phyloP scores from a whole-genome alignment of 2,113 vertebrate genomes.

The Alligator mississippiensis region DNA sequence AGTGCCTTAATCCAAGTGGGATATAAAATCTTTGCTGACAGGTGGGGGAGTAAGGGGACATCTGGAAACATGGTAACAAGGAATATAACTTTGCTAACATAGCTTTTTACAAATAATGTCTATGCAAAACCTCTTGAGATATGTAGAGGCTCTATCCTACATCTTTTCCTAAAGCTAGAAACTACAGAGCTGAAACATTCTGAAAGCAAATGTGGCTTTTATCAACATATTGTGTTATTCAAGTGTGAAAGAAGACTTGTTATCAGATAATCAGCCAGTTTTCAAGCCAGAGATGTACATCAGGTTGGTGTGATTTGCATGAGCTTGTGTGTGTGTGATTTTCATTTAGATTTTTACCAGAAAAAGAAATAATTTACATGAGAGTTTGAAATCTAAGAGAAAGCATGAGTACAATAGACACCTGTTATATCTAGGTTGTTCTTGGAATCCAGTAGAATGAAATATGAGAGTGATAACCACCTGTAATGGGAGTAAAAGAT shows the following conservation, averaged over 20 bases:
- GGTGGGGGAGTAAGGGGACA: neutral
- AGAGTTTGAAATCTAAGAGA: neutral
- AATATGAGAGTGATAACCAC: too few relatives aligned
- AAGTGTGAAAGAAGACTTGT: conserved; percentile 22
- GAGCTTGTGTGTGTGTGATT: neutral
- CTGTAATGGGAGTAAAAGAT: too few relatives aligned
- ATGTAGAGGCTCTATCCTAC: neutral
- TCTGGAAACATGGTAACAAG: neutral
- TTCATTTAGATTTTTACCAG: neutral
- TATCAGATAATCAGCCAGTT: neutral
- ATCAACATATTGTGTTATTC: neutral
- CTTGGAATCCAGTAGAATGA: too few relatives aligned
- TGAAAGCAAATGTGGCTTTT: neutral
- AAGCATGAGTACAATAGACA: neutral
- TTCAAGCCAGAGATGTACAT: neutral
- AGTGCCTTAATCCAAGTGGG: neutral
- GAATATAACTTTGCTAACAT: conserved; percentile 10
- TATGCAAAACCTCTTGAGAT: neutral
- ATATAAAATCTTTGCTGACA: neutral
- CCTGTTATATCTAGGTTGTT: neutral
- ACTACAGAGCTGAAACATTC: neutral
- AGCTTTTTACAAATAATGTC: neutral
- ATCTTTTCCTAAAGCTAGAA: neutral
- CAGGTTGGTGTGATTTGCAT: neutral
- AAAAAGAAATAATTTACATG: accelerated